These are phyloP conservation scores for Hylia prasina DNA, from an alignment of 2,113 vertebrate genomes.

Conservation along the genomic window DNA sequence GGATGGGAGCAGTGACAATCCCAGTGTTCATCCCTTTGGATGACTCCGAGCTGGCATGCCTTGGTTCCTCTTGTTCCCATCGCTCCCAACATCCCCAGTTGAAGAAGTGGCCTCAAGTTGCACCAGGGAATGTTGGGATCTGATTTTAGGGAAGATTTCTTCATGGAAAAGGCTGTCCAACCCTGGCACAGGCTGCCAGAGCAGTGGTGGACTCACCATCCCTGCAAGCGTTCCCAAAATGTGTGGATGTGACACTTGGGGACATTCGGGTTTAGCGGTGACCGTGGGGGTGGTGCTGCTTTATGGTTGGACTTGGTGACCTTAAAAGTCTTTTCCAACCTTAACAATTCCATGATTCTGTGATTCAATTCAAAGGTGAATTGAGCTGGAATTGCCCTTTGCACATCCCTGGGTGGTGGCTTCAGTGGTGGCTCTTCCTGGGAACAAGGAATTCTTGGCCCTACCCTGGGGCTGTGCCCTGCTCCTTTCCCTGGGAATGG, in stretches of 20 bases:
- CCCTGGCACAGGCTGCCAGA: neutral
- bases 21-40: neutral
- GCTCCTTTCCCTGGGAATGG: neutral
- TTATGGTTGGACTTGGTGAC: too few species aligned
- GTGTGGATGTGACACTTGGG: neutral
- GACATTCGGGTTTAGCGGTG: neutral
- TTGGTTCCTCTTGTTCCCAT: neutral
- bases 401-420: neutral
- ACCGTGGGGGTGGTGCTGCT: neutral
- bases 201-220: too few species aligned
- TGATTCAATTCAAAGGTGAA: neutral
- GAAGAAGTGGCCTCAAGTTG: neutral
- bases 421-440: neutral
- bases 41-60: neutral
- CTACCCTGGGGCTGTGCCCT: neutral
- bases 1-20: neutral
- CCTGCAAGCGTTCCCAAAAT: neutral
- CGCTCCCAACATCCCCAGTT: rapidly evolving
- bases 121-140: rapidly evolving
- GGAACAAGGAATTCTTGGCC: neutral
- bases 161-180: neutral
- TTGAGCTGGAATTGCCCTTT: neutral
- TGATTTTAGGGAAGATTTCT: neutral
- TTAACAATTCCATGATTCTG: neutral
- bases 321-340: neutral